Base-by-base conservation (phyloP, 2,888 invertebrate species). In the Yponomeuta malinellus region DNA sequence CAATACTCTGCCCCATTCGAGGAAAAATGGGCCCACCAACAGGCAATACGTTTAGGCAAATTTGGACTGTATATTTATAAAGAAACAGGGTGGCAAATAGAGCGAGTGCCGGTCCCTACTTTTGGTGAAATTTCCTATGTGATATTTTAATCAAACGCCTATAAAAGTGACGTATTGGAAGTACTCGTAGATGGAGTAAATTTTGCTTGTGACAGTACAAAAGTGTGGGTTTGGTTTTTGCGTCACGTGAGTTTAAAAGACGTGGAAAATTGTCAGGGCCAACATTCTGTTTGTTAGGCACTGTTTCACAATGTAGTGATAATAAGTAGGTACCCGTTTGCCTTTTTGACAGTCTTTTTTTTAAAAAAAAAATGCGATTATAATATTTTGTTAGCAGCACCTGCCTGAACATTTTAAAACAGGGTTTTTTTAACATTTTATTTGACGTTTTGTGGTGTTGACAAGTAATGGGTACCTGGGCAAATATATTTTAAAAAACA, bases 41-140 rank as follows among this genome's bases (percentile, higher is more conserved):
- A 78, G 90, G 70, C 91, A 90, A 73, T 91, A 91, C 72, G 90
- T 91, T 77, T 91, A 82, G 87, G 75, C 4, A n/a, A 23, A 71
- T 48, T 10, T 23, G 10, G 9, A 52, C 52, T 12, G 65, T 10
- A 65, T 65, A 9, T 29, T 65, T 43, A 12, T 10, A 15, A 29
- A 59, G 15, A 59, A 59, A 59, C 52, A 59, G 52, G 52, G 52
- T 59, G 15, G 52, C 10, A 4, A 59, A 59, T 59, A 3, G 15
- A 59, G 15, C 52, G 52, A 59, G 52, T 15, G 52, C 52, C 52
- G 15, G 52, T 59, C 52, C 15, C 52, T 15, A 59, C 52, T 59
- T 59, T 59, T 15, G 52, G 52, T 59, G 12, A 12, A 59, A 12
- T 59, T 59, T 59, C 52, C 52, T 59, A 59, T 59, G 52, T 59